A percentile compares a stretch with the other conserved stretches of the same genome.
These are phyloP conservation scores for Bombyx mandarina DNA, from an alignment of 1,140 invertebrate species.

Conservation along the genomic window DNA sequence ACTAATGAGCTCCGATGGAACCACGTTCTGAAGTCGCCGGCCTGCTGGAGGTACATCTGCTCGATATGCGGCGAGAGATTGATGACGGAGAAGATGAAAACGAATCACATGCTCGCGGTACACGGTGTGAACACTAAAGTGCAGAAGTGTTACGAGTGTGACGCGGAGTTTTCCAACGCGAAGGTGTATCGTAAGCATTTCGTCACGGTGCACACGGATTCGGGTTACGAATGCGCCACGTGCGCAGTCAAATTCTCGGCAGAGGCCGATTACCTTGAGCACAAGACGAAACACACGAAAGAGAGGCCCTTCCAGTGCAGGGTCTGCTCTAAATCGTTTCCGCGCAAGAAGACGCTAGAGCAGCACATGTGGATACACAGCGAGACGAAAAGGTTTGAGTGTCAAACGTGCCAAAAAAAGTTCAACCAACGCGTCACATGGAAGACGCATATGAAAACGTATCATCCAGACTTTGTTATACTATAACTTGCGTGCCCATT, in stretches of 20 bases:
- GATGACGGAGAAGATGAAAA: conserved; percentile 18
- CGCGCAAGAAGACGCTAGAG: conserved; percentile 19
- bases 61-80: conserved; percentile 31
- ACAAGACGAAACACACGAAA: conserved; percentile 58
- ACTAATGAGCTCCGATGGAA: conserved; percentile 24
- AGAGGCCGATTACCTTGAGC: conserved; percentile 19
- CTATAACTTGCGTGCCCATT: too few species aligned
- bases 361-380: conserved; percentile 67
- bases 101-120: conserved; percentile 23
- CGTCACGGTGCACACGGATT: conserved; percentile 17
- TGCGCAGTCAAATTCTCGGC: conserved; percentile 17
- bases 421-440: conserved; percentile 56
- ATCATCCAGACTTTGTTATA: conserved; percentile 4
- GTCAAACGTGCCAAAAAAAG: conserved; percentile 68
- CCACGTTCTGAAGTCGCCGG: conserved; percentile 21
- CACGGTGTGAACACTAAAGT: conserved; percentile 28
- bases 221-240: conserved; percentile 10
- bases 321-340: conserved; percentile 42
- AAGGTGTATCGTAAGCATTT: conserved; percentile 19
- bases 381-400: conserved; percentile 72
- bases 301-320: conserved; percentile 61
- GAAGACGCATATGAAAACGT: conserved; percentile 10
- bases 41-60: conserved; percentile 37
- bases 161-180: neutral
- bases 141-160: conserved; percentile 18